Evolutionary conservation across 1,140 invertebrate species (phyloP), one percentile per base, ranked within the genome.

Genomic region (Pogonomyrmex californicus): DNA sequence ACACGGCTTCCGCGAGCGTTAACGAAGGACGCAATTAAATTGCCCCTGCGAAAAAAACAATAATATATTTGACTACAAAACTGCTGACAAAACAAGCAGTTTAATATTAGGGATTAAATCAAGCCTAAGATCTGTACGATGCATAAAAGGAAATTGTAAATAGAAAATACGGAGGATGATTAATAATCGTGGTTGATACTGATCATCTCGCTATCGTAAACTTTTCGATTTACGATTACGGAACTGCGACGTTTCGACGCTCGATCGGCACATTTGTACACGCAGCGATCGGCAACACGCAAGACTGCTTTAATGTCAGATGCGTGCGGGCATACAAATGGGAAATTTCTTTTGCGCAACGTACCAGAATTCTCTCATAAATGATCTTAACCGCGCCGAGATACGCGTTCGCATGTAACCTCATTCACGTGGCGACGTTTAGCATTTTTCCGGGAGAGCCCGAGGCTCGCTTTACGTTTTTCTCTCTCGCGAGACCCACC

Each of bases 271-370:
- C 49, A 23, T 4, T 38, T 17, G 10, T 38, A 36, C 10, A 17
- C n/a, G 38, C n/a, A 47, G n/a, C 60, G 62, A 41, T 49, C 33
- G 60, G 47, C 14, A 76, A 6, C 7, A 38, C 47, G 4, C 23
- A 73, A 51, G 44, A 82, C 49, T 56, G 23, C 23, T 54, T 66
- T 83, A 87, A 87, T 68, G 47, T 36, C 17, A 70, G 6, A 88
- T 58, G 41, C 51, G 51, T n/a, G 66, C 56, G 44, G 33, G 79
- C 81, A 86, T 89, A 60, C 44, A 88, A 89, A 89, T 86, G 38
- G 75, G 54, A 86, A 79, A 81, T 88, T 88, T 86, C 51, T 63
- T 17, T 33, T 10, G 33, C 41, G 9, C 3, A 66, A 44, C 58
- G 44, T 60, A 51, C 63, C 51, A 38, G 30, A 71, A 88, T 85